Conservation (phyloP, 2,797 vertebrate species). For the Siniperca scherzeri region DNA sequence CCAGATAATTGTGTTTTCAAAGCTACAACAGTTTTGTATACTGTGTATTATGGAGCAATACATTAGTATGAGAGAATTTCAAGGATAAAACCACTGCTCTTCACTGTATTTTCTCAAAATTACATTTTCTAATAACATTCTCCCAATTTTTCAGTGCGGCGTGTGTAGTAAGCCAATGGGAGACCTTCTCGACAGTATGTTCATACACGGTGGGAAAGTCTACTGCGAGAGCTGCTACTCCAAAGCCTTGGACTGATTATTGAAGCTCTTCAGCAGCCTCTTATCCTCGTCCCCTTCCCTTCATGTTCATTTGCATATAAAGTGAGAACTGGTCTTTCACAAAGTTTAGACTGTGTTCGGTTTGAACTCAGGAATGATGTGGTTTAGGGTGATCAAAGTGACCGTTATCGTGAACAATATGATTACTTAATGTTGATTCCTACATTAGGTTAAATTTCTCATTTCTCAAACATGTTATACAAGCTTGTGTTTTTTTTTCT, state of each 20-base stretch:
- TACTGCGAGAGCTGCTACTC: constrained; percentile 95
- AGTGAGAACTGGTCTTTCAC: constrained; percentile 56
- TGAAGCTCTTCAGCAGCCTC: constrained; percentile 44
- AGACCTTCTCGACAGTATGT: constrained; percentile 93
- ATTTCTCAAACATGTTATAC: constrained; percentile 21
- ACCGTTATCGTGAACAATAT: constrained; percentile 25
- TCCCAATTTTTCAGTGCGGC: constrained; percentile 87
- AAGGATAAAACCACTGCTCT: constrained; percentile 2
- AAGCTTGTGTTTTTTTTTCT: constrained; percentile 24
- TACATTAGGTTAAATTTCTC: constrained; percentile 30
- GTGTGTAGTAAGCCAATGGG: constrained; percentile 93
- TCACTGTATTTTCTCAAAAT: constrained; percentile 19
- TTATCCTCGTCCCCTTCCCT: constrained; percentile 43
- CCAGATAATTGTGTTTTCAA: constrained; percentile 18
- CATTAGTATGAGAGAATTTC: not conserved
- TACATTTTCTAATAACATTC: constrained; percentile 4
- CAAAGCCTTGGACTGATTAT: constrained; percentile 87
- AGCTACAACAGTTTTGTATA: not conserved
- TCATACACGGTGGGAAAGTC: constrained; percentile 91
- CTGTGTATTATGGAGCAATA: not conserved
- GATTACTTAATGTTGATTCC: constrained; percentile 49
- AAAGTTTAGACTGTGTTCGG: constrained; percentile 45
- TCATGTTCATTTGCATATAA: constrained; percentile 63
- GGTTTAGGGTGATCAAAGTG: constrained; percentile 53
- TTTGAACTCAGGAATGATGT: constrained; percentile 35